A percentile compares a stretch with the other conserved stretches of the same genome.
phyloP scores from a whole-genome alignment of 2,888 invertebrate species.

The Syrphus vitripennis region DNA sequence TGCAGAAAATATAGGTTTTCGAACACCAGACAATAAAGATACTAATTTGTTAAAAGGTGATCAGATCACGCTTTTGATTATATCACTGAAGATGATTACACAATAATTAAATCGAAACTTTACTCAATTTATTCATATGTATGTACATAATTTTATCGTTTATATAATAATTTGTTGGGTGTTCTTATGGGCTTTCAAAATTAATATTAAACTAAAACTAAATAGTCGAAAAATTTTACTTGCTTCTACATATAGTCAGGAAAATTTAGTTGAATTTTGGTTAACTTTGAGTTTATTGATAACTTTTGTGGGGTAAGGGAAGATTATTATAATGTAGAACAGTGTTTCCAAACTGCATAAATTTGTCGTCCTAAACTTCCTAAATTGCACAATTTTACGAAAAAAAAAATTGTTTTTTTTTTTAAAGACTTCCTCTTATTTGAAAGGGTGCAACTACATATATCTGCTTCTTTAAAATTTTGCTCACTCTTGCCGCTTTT shows the following conservation, averaged over 20 bases:
- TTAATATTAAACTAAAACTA: background rate
- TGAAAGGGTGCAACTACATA: too few species aligned
- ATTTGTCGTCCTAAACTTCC: too few species aligned
- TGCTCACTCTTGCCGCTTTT: too few species aligned
- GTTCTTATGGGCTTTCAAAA: background rate
- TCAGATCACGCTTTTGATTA: background rate
- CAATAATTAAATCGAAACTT: background rate
- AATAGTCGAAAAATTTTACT: too few species aligned
- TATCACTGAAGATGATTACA: background rate
- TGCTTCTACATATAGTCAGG: background rate
- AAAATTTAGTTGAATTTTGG: background rate
- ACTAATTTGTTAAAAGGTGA: background rate
- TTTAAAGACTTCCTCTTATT: too few species aligned
- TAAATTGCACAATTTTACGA: too few species aligned
- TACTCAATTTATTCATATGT: background rate
- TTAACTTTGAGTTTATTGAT: too few species aligned
- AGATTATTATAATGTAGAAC: too few species aligned
- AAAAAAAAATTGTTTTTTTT: too few species aligned
- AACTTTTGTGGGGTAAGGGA: too few species aligned
- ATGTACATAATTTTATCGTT: slow-evolving; percentile 11
- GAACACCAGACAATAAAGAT: background rate
- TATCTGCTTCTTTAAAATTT: too few species aligned
- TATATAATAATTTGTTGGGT: background rate
- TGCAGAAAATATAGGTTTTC: background rate
- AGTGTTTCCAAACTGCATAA: too few species aligned